Base-by-base conservation (phyloP, 2,113 vertebrate genomes). In the Aegithalos caudatus region DNA sequence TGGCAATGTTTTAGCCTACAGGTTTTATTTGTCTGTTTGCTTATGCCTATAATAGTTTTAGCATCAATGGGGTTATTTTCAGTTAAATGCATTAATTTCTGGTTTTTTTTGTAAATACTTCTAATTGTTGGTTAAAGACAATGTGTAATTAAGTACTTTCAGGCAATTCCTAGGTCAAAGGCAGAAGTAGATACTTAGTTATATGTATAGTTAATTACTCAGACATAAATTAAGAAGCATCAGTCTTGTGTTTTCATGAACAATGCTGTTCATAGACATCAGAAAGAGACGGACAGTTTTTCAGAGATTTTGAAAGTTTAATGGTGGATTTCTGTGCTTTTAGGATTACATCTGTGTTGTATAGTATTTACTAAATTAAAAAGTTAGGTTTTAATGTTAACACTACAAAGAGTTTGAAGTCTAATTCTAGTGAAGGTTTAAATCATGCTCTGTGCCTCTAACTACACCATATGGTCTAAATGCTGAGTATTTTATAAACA, bases 381-480 rank as follows among this genome's bases (percentile, higher is more conserved):
- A 92, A 77, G 3, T 82, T 88, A 86, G 21, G 9, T 23, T 95
- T 95, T 62, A 79, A 64, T 88, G 90, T 79, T 87, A 90, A 81
- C 65, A 86, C 47, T 45, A 33, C 28, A 18, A 73, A 88, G 82
- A 40, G 31, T 93, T 40, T 67, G 65, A 94, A 87, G 35, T 79
- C 72, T 91, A 66, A 91, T 85, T 92, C 77, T 76, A 84, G 22
- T 24, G 53, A 81, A 91, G 53, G 31, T 78, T 95, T 71, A 83
- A 86, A 78, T 81, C 72, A 44, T 71, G 27, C 10, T 91, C 40
- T 91, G 25, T 82, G 90, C 15, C 38, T 97, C 66, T 92, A 89
- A 92, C 72, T 86, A 74, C 70, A 87, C 88, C 93, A 96, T 95
- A 96, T 90, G 92, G 93, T 92, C 64, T 77, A 90, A 96, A 93